phyloP scores from a whole-genome alignment of 37 sponge, comb jelly and placozoan genomes.

The Halichondria panicea region DNA sequence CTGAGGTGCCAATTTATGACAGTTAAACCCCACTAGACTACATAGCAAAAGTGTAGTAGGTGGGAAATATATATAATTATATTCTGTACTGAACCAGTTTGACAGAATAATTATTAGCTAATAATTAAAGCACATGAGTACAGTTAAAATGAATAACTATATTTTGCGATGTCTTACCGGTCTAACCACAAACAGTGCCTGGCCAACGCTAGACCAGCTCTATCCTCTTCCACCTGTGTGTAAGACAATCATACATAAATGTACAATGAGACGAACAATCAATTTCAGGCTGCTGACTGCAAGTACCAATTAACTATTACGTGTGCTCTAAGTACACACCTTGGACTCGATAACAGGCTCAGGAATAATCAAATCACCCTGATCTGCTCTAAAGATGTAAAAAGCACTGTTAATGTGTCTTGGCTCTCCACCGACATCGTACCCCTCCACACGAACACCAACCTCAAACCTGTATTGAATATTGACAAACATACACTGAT shows the following conservation, averaged over 20 bases:
- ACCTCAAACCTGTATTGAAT: conserved; percentile 56
- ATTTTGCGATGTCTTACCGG: too few species aligned
- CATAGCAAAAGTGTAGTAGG: too few species aligned
- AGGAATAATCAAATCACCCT: conserved; percentile 12
- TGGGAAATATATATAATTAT: too few species aligned
- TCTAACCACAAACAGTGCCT: conserved; percentile 49
- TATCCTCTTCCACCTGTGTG: conserved; percentile 26
- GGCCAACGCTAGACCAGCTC: conserved; percentile 48
- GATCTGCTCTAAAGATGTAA: conserved; percentile 17
- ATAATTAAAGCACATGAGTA: too few species aligned
- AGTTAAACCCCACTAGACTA: too few species aligned
- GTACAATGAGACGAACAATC: background rate
- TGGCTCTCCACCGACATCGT: conserved; percentile 29
- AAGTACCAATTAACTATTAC: background rate
- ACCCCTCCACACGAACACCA: conserved; percentile 51
- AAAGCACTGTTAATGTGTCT: conserved; percentile 57
- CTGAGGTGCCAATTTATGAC: too few species aligned
- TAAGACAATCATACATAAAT: background rate
- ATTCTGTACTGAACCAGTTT: too few species aligned
- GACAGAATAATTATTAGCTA: too few species aligned
- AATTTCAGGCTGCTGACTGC: background rate
- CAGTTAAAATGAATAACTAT: too few species aligned
- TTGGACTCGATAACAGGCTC: conserved; percentile 10
- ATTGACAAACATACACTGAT: too few species aligned
- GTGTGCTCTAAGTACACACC: conserved; percentile 1